These are phyloP conservation scores for Caenorhabditis panamensis DNA, from an alignment of 2,888 invertebrate genomes.

Conservation along the genomic window DNA sequence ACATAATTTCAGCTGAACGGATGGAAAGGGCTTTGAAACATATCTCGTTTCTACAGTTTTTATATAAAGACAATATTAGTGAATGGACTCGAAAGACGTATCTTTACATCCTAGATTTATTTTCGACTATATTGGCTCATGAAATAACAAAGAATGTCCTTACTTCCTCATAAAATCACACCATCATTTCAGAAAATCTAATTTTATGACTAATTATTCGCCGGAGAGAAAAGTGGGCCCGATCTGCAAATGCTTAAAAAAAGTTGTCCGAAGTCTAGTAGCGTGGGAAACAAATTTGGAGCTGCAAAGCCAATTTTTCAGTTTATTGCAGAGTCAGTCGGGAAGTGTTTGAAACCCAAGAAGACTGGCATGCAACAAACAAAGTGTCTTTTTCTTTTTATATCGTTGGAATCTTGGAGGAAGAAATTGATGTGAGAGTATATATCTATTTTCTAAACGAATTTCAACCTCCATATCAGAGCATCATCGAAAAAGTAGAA, in stretches of 20 bases:
- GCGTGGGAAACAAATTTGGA: conserved; percentile 39
- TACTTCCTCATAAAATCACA: background rate
- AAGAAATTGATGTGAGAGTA: conserved; percentile 62
- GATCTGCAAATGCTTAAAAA: conserved; percentile 51
- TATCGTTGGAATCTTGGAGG: conserved; percentile 64
- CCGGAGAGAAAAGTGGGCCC: conserved; percentile 47
- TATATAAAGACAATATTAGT: conserved; percentile 46
- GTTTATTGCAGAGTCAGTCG: conserved; percentile 43
- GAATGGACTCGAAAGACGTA: conserved; percentile 63
- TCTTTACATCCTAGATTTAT: conserved; percentile 59
- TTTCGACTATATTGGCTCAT: conserved; percentile 61
- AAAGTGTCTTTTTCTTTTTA: conserved; percentile 64
- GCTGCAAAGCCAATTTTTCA: background rate
- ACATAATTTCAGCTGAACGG: conserved; percentile 45
- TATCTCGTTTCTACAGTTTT: conserved; percentile 54
- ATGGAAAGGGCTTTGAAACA: conserved; percentile 51
- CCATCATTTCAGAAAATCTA: conserved; percentile 44
- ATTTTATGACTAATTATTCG: conserved; percentile 48
- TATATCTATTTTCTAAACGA: background rate
- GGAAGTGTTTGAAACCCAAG: conserved; percentile 59
- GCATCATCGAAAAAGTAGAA: conserved; percentile 59
- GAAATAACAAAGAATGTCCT: conserved; percentile 53
- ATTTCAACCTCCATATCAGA: conserved; percentile 28
- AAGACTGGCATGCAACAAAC: conserved; percentile 61
- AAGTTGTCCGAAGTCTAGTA: conserved; percentile 47